Evolutionary conservation across 2,888 invertebrate species (phyloP).

Genomic region (Agelastica alni): DNA sequence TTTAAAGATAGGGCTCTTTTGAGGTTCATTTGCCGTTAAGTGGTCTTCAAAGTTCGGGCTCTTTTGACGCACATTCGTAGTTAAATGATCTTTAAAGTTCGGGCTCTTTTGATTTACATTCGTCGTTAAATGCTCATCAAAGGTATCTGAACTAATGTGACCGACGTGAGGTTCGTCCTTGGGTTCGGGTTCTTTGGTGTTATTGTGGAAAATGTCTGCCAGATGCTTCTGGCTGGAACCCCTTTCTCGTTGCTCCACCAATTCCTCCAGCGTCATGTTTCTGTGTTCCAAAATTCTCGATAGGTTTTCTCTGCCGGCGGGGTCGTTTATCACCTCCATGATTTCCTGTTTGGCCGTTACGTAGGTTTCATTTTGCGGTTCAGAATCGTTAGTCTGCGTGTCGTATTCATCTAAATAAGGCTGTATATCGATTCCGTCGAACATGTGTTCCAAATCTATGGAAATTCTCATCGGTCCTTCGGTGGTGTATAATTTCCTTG

Average conservation of each 20-base stretch:
- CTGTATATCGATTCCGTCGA: no score
- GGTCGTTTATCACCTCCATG: slow-evolving; percentile 69
- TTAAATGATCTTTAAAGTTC: slow-evolving; percentile 17
- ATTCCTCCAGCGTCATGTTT: slow-evolving; percentile 79
- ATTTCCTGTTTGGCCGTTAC: slow-evolving; percentile 66
- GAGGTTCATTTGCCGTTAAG: no score
- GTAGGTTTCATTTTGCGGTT: slow-evolving; percentile 26
- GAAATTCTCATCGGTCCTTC: slow-evolving; percentile 46
- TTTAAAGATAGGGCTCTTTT: no score
- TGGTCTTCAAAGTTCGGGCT: slow-evolving; percentile 23
- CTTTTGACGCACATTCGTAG: no score
- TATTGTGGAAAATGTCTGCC: slow-evolving; percentile 73
- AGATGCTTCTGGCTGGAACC: slow-evolving; percentile 80
- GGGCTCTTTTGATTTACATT: slow-evolving; percentile 37
- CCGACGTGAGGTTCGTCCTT: slow-evolving; percentile 47
- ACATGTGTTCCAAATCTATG: slow-evolving; percentile 36
- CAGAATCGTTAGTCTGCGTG: neutral
- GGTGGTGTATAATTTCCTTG: slow-evolving; percentile 12
- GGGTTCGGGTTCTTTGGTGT: slow-evolving; percentile 64
- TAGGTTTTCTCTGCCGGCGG: slow-evolving; percentile 65
- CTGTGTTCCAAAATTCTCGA: slow-evolving; percentile 72
- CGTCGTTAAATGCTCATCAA: slow-evolving; percentile 32
- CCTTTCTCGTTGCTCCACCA: slow-evolving; percentile 76
- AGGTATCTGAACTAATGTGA: slow-evolving; percentile 37
- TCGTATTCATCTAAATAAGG: slow-evolving; percentile 32